These are phyloP conservation scores for Papilio machaon DNA, from an alignment of 1,140 invertebrate genomes.

Conservation along the genomic window DNA sequence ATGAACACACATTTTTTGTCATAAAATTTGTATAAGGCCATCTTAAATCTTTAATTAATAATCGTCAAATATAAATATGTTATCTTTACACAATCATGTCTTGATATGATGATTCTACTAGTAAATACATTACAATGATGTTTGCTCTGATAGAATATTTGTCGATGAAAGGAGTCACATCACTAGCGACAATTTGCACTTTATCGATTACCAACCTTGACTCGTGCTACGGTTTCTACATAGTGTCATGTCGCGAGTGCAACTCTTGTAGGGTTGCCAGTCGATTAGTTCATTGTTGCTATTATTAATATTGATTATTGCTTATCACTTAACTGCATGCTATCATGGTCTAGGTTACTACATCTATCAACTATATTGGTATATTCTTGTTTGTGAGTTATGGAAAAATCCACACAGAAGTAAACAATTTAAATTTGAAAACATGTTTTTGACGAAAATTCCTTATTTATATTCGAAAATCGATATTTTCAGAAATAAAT, in stretches of 20 bases:
- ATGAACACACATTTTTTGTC: too few relatives aligned
- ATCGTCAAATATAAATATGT: too few relatives aligned
- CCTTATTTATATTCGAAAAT: too few relatives aligned
- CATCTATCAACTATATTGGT: not conserved
- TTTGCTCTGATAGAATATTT: not conserved
- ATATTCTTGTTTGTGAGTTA: too few relatives aligned
- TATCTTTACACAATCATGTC: too few relatives aligned
- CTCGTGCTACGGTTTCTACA: slow-evolving; percentile 41
- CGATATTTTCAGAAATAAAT: not conserved
- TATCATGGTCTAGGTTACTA: not conserved
- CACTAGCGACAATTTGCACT: slow-evolving; percentile 40
- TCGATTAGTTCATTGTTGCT: not conserved
- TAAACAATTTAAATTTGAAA: too few relatives aligned
- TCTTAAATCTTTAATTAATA: too few relatives aligned
- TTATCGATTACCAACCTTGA: slow-evolving; percentile 51
- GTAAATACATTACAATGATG: not conserved
- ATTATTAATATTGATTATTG: too few relatives aligned
- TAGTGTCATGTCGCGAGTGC: not conserved
- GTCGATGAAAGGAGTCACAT: not conserved
- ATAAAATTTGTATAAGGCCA: too few relatives aligned
- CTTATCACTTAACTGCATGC: not conserved
- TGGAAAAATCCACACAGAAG: too few relatives aligned
- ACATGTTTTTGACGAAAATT: too few relatives aligned
- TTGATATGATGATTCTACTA: too few relatives aligned
- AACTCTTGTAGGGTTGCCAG: not conserved